Evolutionary conservation across 2,888 invertebrate genomes (phyloP), one percentile per base, ranked within the genome.

Genomic region (Folsomia manolachei): DNA sequence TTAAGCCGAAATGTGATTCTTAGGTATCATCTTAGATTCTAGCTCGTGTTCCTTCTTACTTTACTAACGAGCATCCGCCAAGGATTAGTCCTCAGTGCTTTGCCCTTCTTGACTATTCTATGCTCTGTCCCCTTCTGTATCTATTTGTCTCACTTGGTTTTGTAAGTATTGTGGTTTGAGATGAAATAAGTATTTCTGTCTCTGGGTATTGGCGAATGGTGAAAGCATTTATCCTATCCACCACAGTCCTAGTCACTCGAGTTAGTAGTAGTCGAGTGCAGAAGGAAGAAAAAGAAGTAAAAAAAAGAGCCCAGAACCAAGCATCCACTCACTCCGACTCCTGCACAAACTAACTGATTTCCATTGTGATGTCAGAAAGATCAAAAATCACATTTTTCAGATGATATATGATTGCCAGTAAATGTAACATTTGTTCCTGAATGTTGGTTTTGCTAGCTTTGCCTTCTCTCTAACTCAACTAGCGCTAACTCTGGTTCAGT

Each of bases 371-470:
- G 62, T 62, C 62, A 62, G 62, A 62, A 23, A 62, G 62, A 62
- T 62, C 62, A 62, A 11, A 62, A 60, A 62, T 14, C 14, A 18
- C 14, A 24, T 24, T 62, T 62, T 62, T 62, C 62, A 23, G 62
- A 75, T 75, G 75, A 75, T 75, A 75, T 75, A 75, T 75, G 75
- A 72, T 70, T 72, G 69, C 61, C 64, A 66, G 70, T 75, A 72
- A 70, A 72, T 62, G 72, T 68, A 75, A 75, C 75, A 75, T 75
- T 75, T 75, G 75, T 75, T 75, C 75, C 68, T 75, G 75, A 75
- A 75, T 75, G 75, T 75, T 63, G 63, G 63, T 63, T 63, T 67
- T 2, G 1, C 24, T 39, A 4, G 39, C 39, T 24, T 62, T 56
- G n/a, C 7, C 70, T 71, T 66, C n/a, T n/a, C 67, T 71, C 71